Conservation (phyloP, 2,888 invertebrate genomes). For the Ornithoptera priamus region DNA sequence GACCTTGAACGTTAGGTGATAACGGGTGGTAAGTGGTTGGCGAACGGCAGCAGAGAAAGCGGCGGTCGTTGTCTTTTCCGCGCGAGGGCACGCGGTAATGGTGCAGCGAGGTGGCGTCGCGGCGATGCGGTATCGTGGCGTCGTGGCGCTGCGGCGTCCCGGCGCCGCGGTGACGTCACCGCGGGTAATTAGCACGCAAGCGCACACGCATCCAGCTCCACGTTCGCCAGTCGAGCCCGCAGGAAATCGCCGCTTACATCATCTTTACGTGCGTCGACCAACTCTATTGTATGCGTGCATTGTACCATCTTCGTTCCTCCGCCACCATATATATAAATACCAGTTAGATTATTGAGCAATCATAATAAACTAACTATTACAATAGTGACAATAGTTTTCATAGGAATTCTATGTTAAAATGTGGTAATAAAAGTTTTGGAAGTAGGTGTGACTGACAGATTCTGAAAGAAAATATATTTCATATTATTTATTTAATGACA, state of each 20-base stretch:
- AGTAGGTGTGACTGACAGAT: constrained; percentile 10
- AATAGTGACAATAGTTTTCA: constrained; percentile 1
- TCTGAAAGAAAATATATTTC: background rate
- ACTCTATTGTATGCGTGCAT: constrained; percentile 49
- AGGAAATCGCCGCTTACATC: constrained; percentile 75
- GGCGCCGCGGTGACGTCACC: constrained; percentile 71
- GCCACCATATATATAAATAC: constrained; percentile 16
- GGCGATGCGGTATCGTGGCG: background rate
- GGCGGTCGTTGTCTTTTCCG: constrained; percentile 77
- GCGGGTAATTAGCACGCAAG: constrained; percentile 68
- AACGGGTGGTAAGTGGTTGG: constrained; percentile 42
- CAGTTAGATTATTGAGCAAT: constrained; percentile 8
- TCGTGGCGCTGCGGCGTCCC: constrained; percentile 41
- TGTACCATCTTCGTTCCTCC: constrained; percentile 17
- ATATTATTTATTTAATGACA: background rate
- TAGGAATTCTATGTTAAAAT: background rate
- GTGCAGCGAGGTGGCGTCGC: constrained; percentile 67
- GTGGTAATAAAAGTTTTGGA: constrained; percentile 11
- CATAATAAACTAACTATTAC: constrained; percentile 3
- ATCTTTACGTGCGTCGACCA: constrained; percentile 57
- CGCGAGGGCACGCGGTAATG: constrained; percentile 73
- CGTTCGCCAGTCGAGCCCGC: constrained; percentile 57
- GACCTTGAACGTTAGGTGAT: constrained; percentile 33
- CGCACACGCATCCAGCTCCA: constrained; percentile 34
- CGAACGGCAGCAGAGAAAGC: constrained; percentile 65